Conservation (phyloP, 2,888 invertebrate species). For the Dorcus hopei region DNA sequence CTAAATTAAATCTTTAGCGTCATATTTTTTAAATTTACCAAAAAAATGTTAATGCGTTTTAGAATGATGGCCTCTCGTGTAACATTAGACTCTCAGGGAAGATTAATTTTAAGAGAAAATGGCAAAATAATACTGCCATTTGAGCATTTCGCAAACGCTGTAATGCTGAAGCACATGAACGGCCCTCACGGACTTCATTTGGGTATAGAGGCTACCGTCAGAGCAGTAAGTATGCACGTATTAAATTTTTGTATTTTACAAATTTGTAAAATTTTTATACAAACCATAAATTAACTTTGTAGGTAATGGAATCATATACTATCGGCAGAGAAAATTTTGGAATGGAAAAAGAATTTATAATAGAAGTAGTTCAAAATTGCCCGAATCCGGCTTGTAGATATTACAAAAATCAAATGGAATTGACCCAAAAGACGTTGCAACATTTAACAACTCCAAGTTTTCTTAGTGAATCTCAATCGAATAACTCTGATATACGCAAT, state of each 20-base stretch:
- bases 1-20: too few species aligned
- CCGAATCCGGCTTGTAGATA: conserved; percentile 85
- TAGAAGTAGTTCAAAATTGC: conserved; percentile 85
- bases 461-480: conserved; percentile 43
- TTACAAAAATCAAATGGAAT: conserved; percentile 78
- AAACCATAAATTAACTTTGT: conserved; percentile 8
- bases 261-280: conserved; percentile 1
- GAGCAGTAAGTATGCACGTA: conserved; percentile 63
- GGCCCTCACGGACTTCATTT: conserved; percentile 83
- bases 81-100: conserved; percentile 78
- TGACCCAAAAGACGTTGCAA: conserved; percentile 69
- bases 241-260: too few species aligned
- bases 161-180: conserved; percentile 88
- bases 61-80: conserved; percentile 86
- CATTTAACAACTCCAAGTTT: conserved; percentile 57
- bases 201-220: conserved; percentile 78
- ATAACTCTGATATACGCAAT: conserved; percentile 40
- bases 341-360: conserved; percentile 87
- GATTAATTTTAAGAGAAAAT: conserved; percentile 78
- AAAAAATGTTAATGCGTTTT: conserved; percentile 31
- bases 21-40: too few species aligned
- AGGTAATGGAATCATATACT: conserved; percentile 82
- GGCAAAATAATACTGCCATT: conserved; percentile 86
- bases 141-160: conserved; percentile 88
- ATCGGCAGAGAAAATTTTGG: conserved; percentile 79